Percentiles rank a stretch among this genome's conserved stretches.
phyloP scores from a whole-genome alignment of 92 coral and sea anemone species.

The Zoanthus sociatus region DNA sequence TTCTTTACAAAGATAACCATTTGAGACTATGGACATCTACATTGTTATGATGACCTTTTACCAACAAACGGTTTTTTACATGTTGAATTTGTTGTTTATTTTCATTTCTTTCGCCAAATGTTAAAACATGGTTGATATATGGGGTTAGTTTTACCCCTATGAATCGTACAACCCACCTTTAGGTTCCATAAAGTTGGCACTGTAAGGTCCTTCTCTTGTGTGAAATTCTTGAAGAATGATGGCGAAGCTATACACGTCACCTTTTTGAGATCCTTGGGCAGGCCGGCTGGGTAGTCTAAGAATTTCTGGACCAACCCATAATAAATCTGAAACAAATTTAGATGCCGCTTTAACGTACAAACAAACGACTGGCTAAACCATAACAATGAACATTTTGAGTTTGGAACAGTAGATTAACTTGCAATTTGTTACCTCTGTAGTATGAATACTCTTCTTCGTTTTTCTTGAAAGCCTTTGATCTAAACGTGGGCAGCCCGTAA shows the following conservation, averaged over 20 bases:
- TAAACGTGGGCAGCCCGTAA: slow-evolving; percentile 93
- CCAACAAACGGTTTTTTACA: too few relatives aligned
- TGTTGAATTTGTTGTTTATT: too few relatives aligned
- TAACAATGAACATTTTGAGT: background rate
- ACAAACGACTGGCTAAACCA: background rate
- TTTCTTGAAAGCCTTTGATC: slow-evolving; percentile 86
- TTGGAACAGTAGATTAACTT: background rate
- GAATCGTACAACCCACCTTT: slow-evolving; percentile 66
- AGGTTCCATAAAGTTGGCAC: slow-evolving; percentile 87
- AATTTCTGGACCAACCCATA: slow-evolving; percentile 93
- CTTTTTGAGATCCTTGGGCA: slow-evolving; percentile 82
- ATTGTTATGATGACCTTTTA: too few relatives aligned
- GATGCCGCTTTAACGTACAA: background rate
- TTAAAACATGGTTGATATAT: too few relatives aligned
- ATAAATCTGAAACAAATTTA: slow-evolving; percentile 65
- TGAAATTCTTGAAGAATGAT: slow-evolving; percentile 95
- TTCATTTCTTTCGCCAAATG: too few relatives aligned
- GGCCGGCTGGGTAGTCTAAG: slow-evolving; percentile 73
- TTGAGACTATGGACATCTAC: too few relatives aligned
- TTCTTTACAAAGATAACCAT: too few relatives aligned
- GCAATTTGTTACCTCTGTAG: slow-evolving; percentile 76
- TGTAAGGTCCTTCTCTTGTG: slow-evolving; percentile 93
- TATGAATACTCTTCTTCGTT: slow-evolving; percentile 88
- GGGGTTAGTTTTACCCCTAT: too few relatives aligned
- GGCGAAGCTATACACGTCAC: slow-evolving; percentile 96